These are phyloP conservation scores for Epistrophe eligans DNA, from an alignment of 2,888 invertebrate species.

Conservation along the genomic window DNA sequence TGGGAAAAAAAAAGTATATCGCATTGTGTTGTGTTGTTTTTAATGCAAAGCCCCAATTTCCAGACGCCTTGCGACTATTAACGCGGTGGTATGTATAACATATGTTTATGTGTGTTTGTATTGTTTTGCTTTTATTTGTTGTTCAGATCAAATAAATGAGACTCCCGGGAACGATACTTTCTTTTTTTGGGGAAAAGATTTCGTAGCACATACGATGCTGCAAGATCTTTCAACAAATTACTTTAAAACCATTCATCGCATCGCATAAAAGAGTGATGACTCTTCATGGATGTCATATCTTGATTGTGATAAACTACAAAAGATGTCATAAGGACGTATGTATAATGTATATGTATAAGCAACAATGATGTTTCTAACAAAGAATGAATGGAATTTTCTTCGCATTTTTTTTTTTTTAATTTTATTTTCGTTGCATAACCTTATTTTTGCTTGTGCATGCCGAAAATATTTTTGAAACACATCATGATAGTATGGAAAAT, in stretches of 20 bases:
- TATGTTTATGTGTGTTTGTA: not conserved
- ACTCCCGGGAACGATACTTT: not conserved
- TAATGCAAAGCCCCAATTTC: slow-evolving; percentile 2
- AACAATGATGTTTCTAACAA: not conserved
- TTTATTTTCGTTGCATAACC: not conserved
- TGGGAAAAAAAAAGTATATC: slow-evolving; percentile 57
- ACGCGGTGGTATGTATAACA: slow-evolving; percentile 9
- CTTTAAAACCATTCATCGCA: not conserved
- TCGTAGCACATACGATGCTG: not conserved
- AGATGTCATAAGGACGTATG: not conserved
- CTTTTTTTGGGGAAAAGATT: not conserved
- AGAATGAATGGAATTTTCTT: slow-evolving; percentile 6
- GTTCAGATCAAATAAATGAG: not conserved
- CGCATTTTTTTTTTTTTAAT: not conserved
- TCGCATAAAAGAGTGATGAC: not conserved
- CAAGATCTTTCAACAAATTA: not conserved
- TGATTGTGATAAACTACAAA: slow-evolving; percentile 12
- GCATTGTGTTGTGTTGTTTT: slow-evolving; percentile 57
- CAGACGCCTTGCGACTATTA: slow-evolving; percentile 39
- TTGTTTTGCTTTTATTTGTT: not conserved
- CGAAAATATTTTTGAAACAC: not conserved
- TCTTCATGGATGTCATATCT: slow-evolving; percentile 9
- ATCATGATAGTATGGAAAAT: not conserved
- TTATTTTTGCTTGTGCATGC: not conserved
- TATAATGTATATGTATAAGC: too few relatives aligned